Percentiles rank a stretch among this genome's conserved stretches.
phyloP scores from a whole-genome alignment of 2,113 vertebrate species.

The Poeciliopsis prolifica region DNA sequence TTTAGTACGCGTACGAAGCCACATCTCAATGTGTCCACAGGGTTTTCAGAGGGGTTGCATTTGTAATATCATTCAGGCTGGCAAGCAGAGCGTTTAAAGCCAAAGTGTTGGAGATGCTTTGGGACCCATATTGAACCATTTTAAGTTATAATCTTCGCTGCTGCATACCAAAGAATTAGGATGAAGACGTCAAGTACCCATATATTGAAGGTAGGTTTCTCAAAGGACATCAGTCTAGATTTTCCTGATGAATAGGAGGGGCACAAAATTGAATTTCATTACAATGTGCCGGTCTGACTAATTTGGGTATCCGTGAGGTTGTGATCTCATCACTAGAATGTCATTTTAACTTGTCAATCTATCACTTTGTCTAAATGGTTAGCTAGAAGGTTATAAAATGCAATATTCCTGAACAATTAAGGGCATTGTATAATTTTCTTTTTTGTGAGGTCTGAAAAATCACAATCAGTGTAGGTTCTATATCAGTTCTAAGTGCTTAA shows the following conservation, averaged over 20 bases:
- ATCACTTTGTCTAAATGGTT: constrained; percentile 6
- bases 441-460: background rate
- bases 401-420: background rate
- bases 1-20: constrained; percentile 50
- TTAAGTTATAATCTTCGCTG: constrained; percentile 2
- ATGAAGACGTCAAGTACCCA: constrained; percentile 21
- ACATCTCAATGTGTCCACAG: constrained; percentile 44
- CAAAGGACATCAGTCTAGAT: constrained; percentile 18
- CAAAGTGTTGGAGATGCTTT: constrained; percentile 19
- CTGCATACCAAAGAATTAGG: constrained; percentile 18
- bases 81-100: constrained; percentile 16
- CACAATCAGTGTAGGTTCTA: background rate
- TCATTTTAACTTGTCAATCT: constrained; percentile 25
- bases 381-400: constrained; percentile 1
- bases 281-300: constrained; percentile 31
- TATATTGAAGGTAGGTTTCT: constrained; percentile 7
- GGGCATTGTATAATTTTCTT: background rate
- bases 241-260: constrained; percentile 37
- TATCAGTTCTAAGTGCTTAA: background rate
- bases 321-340: constrained; percentile 31
- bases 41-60: constrained; percentile 45
- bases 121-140: constrained; percentile 12
- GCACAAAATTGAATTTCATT: constrained; percentile 38
- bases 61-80: constrained; percentile 44
- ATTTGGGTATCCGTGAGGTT: constrained; percentile 25